phyloP scores from a whole-genome alignment of 2,113 vertebrate genomes.

The Aphelocoma coerulescens region DNA sequence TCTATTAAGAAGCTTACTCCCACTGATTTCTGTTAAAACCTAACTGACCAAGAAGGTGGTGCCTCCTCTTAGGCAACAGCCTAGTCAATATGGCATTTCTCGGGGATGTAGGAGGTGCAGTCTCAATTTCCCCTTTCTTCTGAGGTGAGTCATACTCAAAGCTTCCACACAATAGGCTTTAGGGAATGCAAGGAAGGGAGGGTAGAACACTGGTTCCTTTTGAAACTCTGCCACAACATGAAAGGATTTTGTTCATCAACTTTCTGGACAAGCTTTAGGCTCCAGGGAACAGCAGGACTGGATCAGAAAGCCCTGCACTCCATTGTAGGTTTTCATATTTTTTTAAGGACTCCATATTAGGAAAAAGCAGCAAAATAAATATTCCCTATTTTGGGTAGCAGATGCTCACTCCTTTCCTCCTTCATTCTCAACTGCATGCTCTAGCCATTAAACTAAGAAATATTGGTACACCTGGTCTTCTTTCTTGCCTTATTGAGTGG shows the following conservation, averaged over 20 bases:
- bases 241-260: neutral
- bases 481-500: neutral
- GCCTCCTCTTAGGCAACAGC: neutral
- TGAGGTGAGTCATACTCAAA: neutral
- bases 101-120: neutral
- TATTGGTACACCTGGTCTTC: neutral
- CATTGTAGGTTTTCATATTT: neutral
- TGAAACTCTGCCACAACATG: neutral
- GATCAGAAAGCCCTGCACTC: neutral
- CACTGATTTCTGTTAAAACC: neutral
- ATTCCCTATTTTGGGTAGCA: neutral
- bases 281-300: neutral
- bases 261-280: neutral
- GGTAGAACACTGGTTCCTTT: neutral
- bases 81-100: neutral
- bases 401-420: neutral
- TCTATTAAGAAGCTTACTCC: neutral
- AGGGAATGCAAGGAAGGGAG: neutral
- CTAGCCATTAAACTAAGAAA: neutral
- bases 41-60: neutral
- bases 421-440: neutral
- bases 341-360: neutral
- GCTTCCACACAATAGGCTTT: neutral
- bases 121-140: neutral
- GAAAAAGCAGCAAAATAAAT: neutral